Percentiles rank a stretch among this genome's conserved stretches.
phyloP scores from a whole-genome alignment of 1,140 invertebrate genomes.

The Eumaeus atala region DNA sequence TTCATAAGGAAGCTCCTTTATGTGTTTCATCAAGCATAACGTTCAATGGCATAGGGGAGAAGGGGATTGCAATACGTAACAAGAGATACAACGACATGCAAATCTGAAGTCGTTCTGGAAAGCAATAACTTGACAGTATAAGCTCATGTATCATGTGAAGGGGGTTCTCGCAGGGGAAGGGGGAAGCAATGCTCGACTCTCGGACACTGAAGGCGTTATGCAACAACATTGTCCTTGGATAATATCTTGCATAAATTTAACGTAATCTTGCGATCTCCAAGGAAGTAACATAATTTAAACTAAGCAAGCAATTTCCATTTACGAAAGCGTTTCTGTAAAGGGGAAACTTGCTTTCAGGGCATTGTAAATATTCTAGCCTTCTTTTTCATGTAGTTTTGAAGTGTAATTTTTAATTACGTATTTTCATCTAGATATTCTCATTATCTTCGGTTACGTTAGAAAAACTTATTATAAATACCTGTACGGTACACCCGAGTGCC shows the following conservation, averaged over 20 bases:
- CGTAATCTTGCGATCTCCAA: constrained; percentile 43
- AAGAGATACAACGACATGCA: constrained; percentile 32
- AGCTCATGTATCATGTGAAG: constrained; percentile 55
- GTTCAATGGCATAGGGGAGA: constrained; percentile 14
- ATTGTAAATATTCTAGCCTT: neutral
- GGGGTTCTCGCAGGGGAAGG: constrained; percentile 56
- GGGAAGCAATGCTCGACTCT: constrained; percentile 29
- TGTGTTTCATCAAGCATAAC: constrained; percentile 13
- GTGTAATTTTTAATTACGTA: too few species aligned
- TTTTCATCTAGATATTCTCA: too few species aligned
- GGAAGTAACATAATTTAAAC: constrained; percentile 43
- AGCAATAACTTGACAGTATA: constrained; percentile 60
- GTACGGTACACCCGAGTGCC: too few species aligned
- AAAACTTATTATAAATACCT: too few species aligned
- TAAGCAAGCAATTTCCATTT: constrained; percentile 37
- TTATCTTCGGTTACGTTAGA: too few species aligned
- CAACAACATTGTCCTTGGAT: constrained; percentile 58
- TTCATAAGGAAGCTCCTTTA: neutral
- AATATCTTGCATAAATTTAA: constrained; percentile 70
- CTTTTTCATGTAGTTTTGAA: too few species aligned
- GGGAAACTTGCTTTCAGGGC: constrained; percentile 21
- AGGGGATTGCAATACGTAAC: constrained; percentile 18
- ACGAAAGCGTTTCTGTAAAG: constrained; percentile 22
- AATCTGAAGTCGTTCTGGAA: constrained; percentile 38
- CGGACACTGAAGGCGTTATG: constrained; percentile 66